A percentile compares a stretch with the other conserved stretches of the same genome.
Evolutionary conservation across 2,888 invertebrate genomes (phyloP).

Genomic region (Neoaliturus tenellus): DNA sequence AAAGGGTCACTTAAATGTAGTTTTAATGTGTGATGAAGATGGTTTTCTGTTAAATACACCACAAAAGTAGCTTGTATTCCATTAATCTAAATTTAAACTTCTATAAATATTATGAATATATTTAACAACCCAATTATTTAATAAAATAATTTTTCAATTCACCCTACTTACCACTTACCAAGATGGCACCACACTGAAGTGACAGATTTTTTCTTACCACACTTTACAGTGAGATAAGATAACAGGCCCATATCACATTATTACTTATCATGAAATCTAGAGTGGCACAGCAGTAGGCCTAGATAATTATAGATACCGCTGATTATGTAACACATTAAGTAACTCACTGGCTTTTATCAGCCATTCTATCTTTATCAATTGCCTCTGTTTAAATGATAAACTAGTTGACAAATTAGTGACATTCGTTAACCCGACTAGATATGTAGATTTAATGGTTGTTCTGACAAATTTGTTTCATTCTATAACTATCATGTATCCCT

Average conservation of each 20-base stretch:
- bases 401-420: conserved; percentile 12
- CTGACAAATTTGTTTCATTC: not conserved
- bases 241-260: conserved; percentile 19
- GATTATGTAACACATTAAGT: conserved; percentile 39
- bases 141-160: too few species aligned
- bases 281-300: conserved; percentile 1
- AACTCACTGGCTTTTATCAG: conserved; percentile 24
- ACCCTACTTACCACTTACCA: not conserved
- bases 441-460: not conserved
- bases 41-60: too few species aligned
- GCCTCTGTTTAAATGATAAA: conserved; percentile 10
- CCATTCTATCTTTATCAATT: conserved; percentile 38
- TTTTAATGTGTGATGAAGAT: too few species aligned
- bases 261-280: conserved; percentile 39
- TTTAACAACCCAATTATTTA: too few species aligned
- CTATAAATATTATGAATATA: too few species aligned
- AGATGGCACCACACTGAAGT: not conserved
- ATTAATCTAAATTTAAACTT: too few species aligned
- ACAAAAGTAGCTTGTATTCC: too few species aligned
- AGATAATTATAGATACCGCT: conserved; percentile 36
- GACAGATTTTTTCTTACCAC: conserved; percentile 17
- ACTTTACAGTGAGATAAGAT: conserved; percentile 3
- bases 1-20: too few species aligned
- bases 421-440: not conserved
- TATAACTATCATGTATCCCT: too few species aligned